Conservation (phyloP, 1,140 invertebrate genomes). For the Lethocerus indicus region DNA sequence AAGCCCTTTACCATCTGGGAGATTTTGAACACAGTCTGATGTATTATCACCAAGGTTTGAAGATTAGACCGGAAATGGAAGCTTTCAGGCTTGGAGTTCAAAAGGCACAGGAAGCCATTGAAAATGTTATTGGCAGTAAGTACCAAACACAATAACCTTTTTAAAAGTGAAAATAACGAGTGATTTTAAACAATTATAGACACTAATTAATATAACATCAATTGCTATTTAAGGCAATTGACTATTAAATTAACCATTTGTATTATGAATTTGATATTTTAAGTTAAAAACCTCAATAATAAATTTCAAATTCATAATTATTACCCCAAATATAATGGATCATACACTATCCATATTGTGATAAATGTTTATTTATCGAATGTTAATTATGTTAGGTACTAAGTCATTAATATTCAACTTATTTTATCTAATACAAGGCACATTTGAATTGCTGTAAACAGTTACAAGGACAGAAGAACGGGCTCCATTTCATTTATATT, state of each 20-base stretch:
- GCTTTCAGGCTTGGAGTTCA: slow-evolving; percentile 80
- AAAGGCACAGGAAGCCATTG: slow-evolving; percentile 85
- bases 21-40: slow-evolving; percentile 87
- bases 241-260: neutral
- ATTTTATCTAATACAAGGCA: too few relatives aligned
- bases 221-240: neutral
- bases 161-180: neutral
- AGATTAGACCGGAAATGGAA: slow-evolving; percentile 66
- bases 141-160: neutral
- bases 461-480: too few relatives aligned
- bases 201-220: neutral
- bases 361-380: too few relatives aligned
- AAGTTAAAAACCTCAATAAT: neutral
- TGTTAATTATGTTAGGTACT: too few relatives aligned
- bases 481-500: too few relatives aligned
- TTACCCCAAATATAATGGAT: neutral
- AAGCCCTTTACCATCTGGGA: slow-evolving; percentile 78
- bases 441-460: too few relatives aligned
- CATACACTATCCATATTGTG: too few relatives aligned
- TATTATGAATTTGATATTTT: neutral
- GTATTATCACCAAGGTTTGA: slow-evolving; percentile 73
- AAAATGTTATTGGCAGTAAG: slow-evolving; percentile 69
- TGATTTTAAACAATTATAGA: neutral
- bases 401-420: too few relatives aligned
- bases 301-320: neutral